Evolutionary conservation across 2,113 vertebrate species (phyloP), one percentile per base, ranked within the genome.

Genomic region (Zosterops hypoxanthus): DNA sequence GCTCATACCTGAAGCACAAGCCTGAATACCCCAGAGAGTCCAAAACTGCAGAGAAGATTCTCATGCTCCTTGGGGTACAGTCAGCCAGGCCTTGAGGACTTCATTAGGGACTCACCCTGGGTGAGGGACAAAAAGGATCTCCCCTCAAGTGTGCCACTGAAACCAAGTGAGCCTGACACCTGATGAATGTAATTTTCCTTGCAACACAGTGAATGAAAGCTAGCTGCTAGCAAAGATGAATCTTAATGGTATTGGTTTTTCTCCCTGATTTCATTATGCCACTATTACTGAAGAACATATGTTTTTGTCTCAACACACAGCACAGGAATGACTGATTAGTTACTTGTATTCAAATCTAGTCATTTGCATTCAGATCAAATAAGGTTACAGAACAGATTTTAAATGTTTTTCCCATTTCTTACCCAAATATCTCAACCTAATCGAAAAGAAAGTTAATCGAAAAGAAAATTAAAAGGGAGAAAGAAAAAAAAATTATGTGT

Each of bases 351-450:
- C 82, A 79, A 72, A 89, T 70, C 13, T 5, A 71, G 53, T 41
- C 9, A 93, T 85, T 41, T 68, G 44, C 39, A 63, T 84, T 94
- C 77, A 79, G 42, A 87, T 41, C 47, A 84, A 84, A 23, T 64
- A 63, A 56, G 29, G 42, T 55, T 75, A 82, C 29, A 59, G 39
- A 79, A 91, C 24, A 79, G 21, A 84, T 87, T 71, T 78, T 36
- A 84, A 76, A 86, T 44, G n/a, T 75, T 68, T 91, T 79, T 33
- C 39, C 25, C 56, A 70, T 34, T 88, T 89, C 64, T 69, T 57
- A 81, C 29, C 29, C 65, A 59, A 82, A 72, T 4, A 69, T 55
- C 66, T 71, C 66, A 79, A 65, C 22, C 25, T 60, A 59, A 77
- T 22, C 70, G 42, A 49, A 8, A 26, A 86, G 14, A 86, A 92